These are phyloP conservation scores for Perognathus longimembris DNA, from an alignment of 2,113 vertebrate genomes.

Conservation along the genomic window DNA sequence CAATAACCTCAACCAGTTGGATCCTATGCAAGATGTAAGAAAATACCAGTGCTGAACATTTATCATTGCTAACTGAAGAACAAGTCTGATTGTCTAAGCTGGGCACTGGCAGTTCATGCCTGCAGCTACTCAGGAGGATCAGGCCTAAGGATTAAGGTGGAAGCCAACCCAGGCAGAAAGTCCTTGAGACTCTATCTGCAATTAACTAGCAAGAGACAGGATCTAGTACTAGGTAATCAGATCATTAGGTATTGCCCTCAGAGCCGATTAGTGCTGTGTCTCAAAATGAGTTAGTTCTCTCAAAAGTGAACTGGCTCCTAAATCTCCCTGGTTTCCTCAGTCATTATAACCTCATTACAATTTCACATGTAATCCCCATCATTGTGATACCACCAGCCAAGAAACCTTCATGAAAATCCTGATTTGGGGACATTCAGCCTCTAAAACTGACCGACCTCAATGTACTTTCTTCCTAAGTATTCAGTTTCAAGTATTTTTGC, in stretches of 20 bases:
- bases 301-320: background rate
- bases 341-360: background rate
- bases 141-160: too few species aligned
- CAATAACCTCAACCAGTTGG: background rate
- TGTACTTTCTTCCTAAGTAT: background rate
- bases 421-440: background rate
- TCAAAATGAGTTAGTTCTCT: background rate
- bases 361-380: background rate
- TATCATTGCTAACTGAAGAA: background rate
- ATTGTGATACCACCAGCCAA: background rate
- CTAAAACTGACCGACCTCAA: background rate
- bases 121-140: too few species aligned
- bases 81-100: background rate
- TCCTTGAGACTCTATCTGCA: background rate
- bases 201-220: background rate
- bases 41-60: background rate
- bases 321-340: background rate
- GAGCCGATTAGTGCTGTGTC: background rate
- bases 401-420: background rate
- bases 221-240: background rate
- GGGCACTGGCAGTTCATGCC: too few species aligned
- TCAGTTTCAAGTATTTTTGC: background rate
- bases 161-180: background rate
- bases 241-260: background rate
- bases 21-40: background rate